Evolutionary conservation across 2,888 invertebrate species (phyloP).

Genomic region (Catotricha subobsoleta): DNA sequence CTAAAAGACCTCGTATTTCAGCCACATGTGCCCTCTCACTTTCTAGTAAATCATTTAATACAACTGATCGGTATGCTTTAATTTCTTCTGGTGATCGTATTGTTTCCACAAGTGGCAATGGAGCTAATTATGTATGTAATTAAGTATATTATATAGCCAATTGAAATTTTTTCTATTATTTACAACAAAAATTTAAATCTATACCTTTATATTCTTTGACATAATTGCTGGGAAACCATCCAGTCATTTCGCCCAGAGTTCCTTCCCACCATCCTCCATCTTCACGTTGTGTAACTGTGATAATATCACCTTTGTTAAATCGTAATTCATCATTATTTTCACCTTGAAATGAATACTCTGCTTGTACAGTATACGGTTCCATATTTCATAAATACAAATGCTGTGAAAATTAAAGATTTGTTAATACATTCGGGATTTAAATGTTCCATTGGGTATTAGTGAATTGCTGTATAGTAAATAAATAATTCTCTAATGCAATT

Average conservation of each 20-base stretch:
- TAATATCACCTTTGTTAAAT: conserved; percentile 89
- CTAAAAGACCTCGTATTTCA: conserved; percentile 70
- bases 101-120: conserved; percentile 39
- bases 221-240: conserved; percentile 98
- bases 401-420: too few relatives aligned
- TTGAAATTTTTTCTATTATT: not conserved
- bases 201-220: conserved; percentile 62
- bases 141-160: not conserved
- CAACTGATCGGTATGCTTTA: conserved; percentile 66
- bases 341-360: conserved; percentile 84
- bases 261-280: conserved; percentile 99
- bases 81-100: conserved; percentile 48
- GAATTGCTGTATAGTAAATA: too few relatives aligned
- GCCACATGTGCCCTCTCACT: conserved; percentile 82
- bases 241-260: conserved; percentile 82
- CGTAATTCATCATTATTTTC: conserved; percentile 95
- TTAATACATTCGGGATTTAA: too few relatives aligned
- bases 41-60: conserved; percentile 77
- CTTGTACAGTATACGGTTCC: conserved; percentile 52
- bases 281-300: conserved; percentile 86
- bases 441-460: too few relatives aligned
- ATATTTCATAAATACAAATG: too few relatives aligned
- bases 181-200: conserved; percentile 9
- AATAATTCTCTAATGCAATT: too few relatives aligned
- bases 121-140: conserved; percentile 13